Base-by-base conservation (phyloP, 2,113 vertebrate genomes). In the Athene cunicularia region DNA sequence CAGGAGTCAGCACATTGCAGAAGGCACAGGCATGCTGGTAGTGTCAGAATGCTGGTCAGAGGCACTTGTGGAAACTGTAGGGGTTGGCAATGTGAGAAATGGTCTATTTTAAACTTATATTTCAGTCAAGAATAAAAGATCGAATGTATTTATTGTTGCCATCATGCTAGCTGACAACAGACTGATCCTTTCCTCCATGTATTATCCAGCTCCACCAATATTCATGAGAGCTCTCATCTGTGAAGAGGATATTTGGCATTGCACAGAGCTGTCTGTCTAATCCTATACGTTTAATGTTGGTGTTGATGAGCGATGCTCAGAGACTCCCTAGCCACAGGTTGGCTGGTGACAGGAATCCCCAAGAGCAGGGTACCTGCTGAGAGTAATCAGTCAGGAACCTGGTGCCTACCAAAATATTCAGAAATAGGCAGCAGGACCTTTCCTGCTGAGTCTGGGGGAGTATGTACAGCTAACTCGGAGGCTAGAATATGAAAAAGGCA, bases 361-460 rank as follows among this genome's bases (percentile, higher is more conserved):
- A 64, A 52, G 63, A 81, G 90, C 8, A 58, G 58, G 47, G 52
- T 30, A 73, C 55, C 67, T 96, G 43, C 52, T 76, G 64, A 11
- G 33, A 75, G 68, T 66, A 90, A 85, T 94, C 59, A 52, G 45
- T 32, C 76, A 90, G 62, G 82, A 80, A 79, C 50, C 67, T 86
- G 41, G 49, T 73, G 37, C 23, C 5, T 53, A 19, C 33, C 27
- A 4, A 90, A 88, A 95, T 87, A 88, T 53, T 96, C 73, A 62
- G 93, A 97, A 96, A 91, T 63, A 95, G 85, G 94, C 90, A 92
- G 52, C 63, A 77, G 59, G 63, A 83, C n/a, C 39, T 93, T 94
- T 86, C 84, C 81, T 74, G 45, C n/a, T 56, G 75, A 30, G 67
- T 95, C 86, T 3, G 1, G 43, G 76, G 77, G 30, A 76, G 26